Conservation (phyloP, 2,888 invertebrate species). For the Hypercompe scribonia region DNA sequence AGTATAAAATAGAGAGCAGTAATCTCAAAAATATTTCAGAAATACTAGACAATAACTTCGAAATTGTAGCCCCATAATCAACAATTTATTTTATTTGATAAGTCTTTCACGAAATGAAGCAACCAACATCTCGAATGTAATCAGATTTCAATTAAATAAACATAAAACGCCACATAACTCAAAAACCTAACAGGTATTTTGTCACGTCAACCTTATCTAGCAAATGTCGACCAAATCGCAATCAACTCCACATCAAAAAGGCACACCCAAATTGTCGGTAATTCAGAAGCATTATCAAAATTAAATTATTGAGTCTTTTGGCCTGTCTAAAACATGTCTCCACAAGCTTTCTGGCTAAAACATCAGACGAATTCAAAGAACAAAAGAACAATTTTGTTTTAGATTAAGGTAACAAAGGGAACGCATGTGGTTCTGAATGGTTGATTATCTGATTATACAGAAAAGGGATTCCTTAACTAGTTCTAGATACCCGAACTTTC, state of each 20-base stretch:
- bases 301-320: conserved; percentile 44
- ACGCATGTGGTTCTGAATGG: background rate
- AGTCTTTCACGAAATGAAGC: background rate
- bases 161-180: background rate
- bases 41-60: background rate
- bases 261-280: conserved; percentile 36
- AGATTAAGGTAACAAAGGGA: conserved; percentile 1
- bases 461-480: background rate
- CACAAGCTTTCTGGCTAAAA: background rate
- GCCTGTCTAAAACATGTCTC: conserved; percentile 7
- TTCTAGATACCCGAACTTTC: background rate
- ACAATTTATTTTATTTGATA: background rate
- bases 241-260: conserved; percentile 4
- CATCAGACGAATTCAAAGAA: conserved; percentile 10
- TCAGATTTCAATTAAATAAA: background rate
- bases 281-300: conserved; percentile 43
- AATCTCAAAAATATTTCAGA: no score
- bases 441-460: background rate
- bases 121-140: background rate
- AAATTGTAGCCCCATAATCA: background rate
- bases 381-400: conserved; percentile 6
- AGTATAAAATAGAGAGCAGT: no score
- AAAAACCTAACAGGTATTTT: conserved; percentile 3
- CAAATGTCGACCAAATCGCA: conserved; percentile 18
- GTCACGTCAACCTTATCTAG: conserved; percentile 2